These are phyloP conservation scores for Takifugu bimaculatus DNA, from an alignment of 2,113 vertebrate species.

Conservation along the genomic window DNA sequence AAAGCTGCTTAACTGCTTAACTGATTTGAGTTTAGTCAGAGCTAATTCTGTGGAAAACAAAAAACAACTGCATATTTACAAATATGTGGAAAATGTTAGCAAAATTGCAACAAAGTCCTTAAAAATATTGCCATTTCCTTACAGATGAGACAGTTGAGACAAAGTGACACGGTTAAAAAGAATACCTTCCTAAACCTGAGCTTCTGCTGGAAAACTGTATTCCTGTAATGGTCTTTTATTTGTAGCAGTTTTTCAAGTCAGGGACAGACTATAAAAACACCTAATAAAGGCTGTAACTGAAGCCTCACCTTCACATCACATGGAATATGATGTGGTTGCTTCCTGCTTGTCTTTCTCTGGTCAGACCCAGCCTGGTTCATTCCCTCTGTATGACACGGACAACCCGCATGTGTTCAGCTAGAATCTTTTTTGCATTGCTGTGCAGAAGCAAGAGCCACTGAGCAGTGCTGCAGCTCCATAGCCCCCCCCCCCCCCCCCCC, in stretches of 20 bases:
- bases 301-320: not conserved
- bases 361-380: not conserved
- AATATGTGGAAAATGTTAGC: too few relatives aligned
- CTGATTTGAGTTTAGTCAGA: too few relatives aligned
- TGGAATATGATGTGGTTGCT: not conserved
- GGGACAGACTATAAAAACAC: slow-evolving; percentile 26
- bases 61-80: too few relatives aligned
- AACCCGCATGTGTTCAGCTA: not conserved
- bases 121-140: not conserved
- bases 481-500: not conserved
- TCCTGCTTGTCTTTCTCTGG: not conserved
- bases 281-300: not conserved
- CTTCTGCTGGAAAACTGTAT: not conserved
- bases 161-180: not conserved
- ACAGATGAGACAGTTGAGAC: not conserved
- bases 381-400: not conserved
- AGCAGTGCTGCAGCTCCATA: slow-evolving; percentile 24
- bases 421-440: not conserved
- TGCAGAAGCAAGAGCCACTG: slow-evolving; percentile 48
- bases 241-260: slow-evolving; percentile 6
- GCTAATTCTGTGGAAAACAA: too few relatives aligned
- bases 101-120: not conserved
- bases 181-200: too few relatives aligned
- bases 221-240: not conserved
- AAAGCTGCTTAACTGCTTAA: too few relatives aligned